These are phyloP conservation scores for Diplazon laetatorius DNA, from an alignment of 2,888 invertebrate species.

Conservation along the genomic window DNA sequence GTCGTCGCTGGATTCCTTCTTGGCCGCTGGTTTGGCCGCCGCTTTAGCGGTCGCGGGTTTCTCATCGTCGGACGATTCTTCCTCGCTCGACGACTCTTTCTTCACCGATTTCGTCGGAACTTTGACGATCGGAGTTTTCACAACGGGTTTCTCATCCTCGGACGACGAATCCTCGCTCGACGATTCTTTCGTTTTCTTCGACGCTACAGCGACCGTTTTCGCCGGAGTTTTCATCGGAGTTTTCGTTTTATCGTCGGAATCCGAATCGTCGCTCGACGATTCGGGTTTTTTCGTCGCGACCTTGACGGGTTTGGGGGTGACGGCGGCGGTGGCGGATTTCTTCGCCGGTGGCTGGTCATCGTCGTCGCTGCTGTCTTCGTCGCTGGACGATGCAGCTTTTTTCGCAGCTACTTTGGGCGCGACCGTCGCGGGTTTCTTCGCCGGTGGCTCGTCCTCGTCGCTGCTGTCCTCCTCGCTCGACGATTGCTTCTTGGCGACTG, in stretches of 20 bases:
- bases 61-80: slow-evolving; percentile 77
- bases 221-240: slow-evolving; percentile 46
- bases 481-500: slow-evolving; percentile 73
- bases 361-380: slow-evolving; percentile 66
- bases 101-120: slow-evolving; percentile 65
- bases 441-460: slow-evolving; percentile 63
- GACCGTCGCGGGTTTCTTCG: slow-evolving; percentile 61
- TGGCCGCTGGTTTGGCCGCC: slow-evolving; percentile 58
- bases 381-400: slow-evolving; percentile 70
- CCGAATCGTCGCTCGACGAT: slow-evolving; percentile 74
- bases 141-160: slow-evolving; percentile 74
- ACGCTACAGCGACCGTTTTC: slow-evolving; percentile 46
- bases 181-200: slow-evolving; percentile 73
- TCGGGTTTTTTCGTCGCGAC: slow-evolving; percentile 65
- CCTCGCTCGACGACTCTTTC: slow-evolving; percentile 71
- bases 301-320: slow-evolving; percentile 62
- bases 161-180: slow-evolving; percentile 76
- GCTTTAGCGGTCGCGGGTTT: slow-evolving; percentile 55
- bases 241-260: slow-evolving; percentile 80
- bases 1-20: slow-evolving; percentile 71
- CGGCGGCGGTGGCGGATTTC: slow-evolving; percentile 48
- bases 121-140: slow-evolving; percentile 67
- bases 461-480: slow-evolving; percentile 79
- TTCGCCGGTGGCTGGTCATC: slow-evolving; percentile 59
- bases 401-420: slow-evolving; percentile 62